Base-by-base conservation (phyloP, 1,140 invertebrate species). In the Antheraea mylitta region DNA sequence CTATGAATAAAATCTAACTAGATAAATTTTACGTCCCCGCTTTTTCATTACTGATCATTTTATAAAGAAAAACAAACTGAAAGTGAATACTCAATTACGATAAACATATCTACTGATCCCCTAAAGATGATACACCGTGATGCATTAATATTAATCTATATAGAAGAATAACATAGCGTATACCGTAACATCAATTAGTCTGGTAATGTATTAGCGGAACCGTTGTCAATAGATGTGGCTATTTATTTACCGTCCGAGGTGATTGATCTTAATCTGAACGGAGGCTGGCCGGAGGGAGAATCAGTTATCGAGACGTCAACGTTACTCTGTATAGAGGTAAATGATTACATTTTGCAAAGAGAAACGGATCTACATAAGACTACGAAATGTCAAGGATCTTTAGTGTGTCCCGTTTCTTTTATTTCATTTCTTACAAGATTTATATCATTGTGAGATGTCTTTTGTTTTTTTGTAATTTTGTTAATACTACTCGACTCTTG, bases 221-320 rank as follows among this genome's bases (percentile, higher is more conserved):
- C 45, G 9, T 53, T 53, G 45, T 53, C 45, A 53, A 53, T 53
- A n/a, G 45, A 53, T 16, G 45, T 53, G 45, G 45, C 45, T 53
- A 53, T 53, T 53, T 53, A 53, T 53, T 53, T 53, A 16, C 45
- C 45, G 45, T 53, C 45, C 11, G 45, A 53, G 45, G 45, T 53
- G 45, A 53, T 53, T 53, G 45, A 53, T 53, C 45, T 53, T 53
- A 53, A 53, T 53, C 45, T 53, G 16, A 53, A 53, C 45, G 45
- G 16, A n/a, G 11, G 11, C 45, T 16, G 5, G 45, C 0, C 11
- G 9, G 45, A 53, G 45, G 45, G 45, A 53, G 45, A 53, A 16
- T 53, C 45, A 53, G 45, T 53, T 53, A 53, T 53, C 45, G 45
- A 53, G 11, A 53, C 16, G 45, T 53, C 45, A 53, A 53, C 16